A percentile compares a stretch with the other conserved stretches of the same genome.
Evolutionary conservation across 92 coral and sea anemone genomes (phyloP).

Genomic region (Actinostola sp.): DNA sequence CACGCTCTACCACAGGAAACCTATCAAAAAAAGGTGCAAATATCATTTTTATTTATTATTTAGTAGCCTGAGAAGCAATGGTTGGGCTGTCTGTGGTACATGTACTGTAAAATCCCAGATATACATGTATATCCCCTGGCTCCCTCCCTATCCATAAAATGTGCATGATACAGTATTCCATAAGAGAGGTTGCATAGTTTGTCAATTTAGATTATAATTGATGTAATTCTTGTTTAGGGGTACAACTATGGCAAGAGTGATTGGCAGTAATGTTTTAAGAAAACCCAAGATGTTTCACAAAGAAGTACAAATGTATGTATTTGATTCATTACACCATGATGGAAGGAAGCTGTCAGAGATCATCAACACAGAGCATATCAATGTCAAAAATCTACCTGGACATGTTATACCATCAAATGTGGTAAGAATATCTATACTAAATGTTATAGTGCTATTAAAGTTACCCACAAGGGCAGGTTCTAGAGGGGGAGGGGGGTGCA

Average conservation of each 20-base stretch:
- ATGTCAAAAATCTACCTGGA: slow-evolving; percentile 47
- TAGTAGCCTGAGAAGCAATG: no score
- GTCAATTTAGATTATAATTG: no score
- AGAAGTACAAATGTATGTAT: slow-evolving; percentile 43
- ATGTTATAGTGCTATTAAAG: not conserved
- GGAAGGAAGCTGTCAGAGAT: slow-evolving; percentile 39
- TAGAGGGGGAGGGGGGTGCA: not conserved
- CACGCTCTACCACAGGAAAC: no score
- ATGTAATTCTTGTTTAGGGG: slow-evolving; percentile 33
- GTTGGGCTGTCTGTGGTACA: no score
- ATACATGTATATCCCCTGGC: no score
- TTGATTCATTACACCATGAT: slow-evolving; percentile 18
- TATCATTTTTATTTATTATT: no score
- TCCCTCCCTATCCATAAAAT: no score
- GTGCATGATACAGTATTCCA: not conserved
- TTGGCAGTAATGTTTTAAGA: slow-evolving; percentile 31
- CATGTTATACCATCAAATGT: slow-evolving; percentile 42
- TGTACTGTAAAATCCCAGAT: no score
- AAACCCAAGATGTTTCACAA: slow-evolving; percentile 35
- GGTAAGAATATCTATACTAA: no score
- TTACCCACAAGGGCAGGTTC: not conserved
- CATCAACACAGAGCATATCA: slow-evolving; percentile 43
- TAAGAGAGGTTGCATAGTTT: no score
- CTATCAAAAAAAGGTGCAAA: no score
- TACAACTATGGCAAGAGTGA: slow-evolving; percentile 37